phyloP scores from a whole-genome alignment of 2,888 invertebrate species.

The Drosophila bunnanda region DNA sequence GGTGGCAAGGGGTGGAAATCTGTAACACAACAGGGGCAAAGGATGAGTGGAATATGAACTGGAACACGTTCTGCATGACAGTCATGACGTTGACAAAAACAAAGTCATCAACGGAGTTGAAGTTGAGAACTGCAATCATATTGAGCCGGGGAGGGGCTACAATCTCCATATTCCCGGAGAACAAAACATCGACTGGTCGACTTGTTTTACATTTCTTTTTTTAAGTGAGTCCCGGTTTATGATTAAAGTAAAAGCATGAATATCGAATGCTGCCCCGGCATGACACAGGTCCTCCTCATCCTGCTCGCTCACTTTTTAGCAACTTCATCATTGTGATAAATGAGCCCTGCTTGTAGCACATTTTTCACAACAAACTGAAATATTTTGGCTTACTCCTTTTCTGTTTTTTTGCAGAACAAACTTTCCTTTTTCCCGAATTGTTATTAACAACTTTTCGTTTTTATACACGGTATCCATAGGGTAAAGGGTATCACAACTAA shows the following conservation, averaged over 20 bases:
- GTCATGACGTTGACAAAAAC: slow-evolving; percentile 65
- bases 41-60: slow-evolving; percentile 25
- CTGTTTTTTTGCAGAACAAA: slow-evolving; percentile 23
- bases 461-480: not conserved
- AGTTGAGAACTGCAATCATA: slow-evolving; percentile 63
- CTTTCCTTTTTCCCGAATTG: slow-evolving; percentile 62
- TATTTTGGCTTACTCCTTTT: slow-evolving; percentile 25
- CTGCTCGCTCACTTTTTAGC: slow-evolving; percentile 50
- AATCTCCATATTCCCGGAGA: slow-evolving; percentile 4
- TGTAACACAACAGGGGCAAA: slow-evolving; percentile 44
- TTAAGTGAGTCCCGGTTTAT: slow-evolving; percentile 56
- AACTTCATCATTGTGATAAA: slow-evolving; percentile 74
- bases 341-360: slow-evolving; percentile 60
- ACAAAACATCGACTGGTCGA: slow-evolving; percentile 47
- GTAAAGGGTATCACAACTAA: not conserved
- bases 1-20: slow-evolving; percentile 33
- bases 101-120: slow-evolving; percentile 71
- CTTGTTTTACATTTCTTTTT: slow-evolving; percentile 57
- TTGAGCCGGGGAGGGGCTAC: slow-evolving; percentile 5
- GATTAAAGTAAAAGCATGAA: slow-evolving; percentile 70
- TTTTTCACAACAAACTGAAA: slow-evolving; percentile 48
- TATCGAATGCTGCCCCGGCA: slow-evolving; percentile 31
- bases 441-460: slow-evolving; percentile 67
- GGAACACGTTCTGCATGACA: slow-evolving; percentile 59
- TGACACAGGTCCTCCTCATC: slow-evolving; percentile 48